Evolutionary conservation across 2,888 invertebrate genomes (phyloP).

Genomic region (Cantharis rustica): DNA sequence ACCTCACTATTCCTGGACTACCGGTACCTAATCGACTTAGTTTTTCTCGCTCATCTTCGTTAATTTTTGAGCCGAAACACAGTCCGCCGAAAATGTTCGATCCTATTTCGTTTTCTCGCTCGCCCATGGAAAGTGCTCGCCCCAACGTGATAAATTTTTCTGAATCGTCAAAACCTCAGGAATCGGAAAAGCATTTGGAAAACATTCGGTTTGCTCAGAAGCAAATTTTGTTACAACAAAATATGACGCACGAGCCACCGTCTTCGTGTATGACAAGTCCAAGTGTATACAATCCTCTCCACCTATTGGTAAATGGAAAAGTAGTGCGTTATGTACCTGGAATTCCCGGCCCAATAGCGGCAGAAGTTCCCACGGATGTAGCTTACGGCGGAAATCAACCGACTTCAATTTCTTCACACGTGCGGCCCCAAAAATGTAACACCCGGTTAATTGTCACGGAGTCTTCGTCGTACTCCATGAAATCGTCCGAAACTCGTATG

Average conservation of each 20-base stretch:
- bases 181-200: slow-evolving; percentile 32
- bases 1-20: slow-evolving; percentile 44
- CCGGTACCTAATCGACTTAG: slow-evolving; percentile 42
- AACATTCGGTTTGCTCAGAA: slow-evolving; percentile 36
- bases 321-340: slow-evolving; percentile 86
- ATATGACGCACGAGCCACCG: slow-evolving; percentile 46
- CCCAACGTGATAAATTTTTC: slow-evolving; percentile 72
- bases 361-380: slow-evolving; percentile 51
- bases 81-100: slow-evolving; percentile 12
- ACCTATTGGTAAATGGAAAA: slow-evolving; percentile 67
- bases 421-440: neutral
- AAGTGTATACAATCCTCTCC: slow-evolving; percentile 58
- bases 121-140: slow-evolving; percentile 53
- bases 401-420: neutral
- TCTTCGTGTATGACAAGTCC: slow-evolving; percentile 51
- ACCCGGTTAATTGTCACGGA: neutral
- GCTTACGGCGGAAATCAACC: slow-evolving; percentile 26
- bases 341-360: slow-evolving; percentile 76
- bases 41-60: slow-evolving; percentile 23
- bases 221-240: slow-evolving; percentile 36
- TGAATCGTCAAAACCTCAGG: slow-evolving; percentile 68
- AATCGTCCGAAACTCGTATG: neutral
- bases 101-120: neutral
- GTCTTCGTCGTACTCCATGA: neutral
- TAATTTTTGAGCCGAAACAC: slow-evolving; percentile 35